Base-by-base conservation (phyloP, 2,797 vertebrate species). In the Capromys pilorides region DNA sequence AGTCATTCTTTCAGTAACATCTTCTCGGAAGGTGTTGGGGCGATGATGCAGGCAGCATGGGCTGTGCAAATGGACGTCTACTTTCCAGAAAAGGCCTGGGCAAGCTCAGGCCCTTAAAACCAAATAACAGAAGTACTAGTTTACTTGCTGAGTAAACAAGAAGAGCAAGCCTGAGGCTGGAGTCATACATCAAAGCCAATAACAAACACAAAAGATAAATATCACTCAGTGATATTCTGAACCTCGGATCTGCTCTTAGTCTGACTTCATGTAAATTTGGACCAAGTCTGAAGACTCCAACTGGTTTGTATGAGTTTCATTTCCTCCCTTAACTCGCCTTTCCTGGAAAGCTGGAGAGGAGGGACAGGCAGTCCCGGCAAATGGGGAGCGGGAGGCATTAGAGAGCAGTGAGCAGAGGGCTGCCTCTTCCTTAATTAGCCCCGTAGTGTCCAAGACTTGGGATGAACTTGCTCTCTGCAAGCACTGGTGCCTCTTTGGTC, bases 21-120 rank as follows among this genome's bases (percentile, higher is more conserved):
- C 49, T 80, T 93, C 36, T 81, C 71, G 10, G 2, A 12, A 6
- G 33, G 3, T 11, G 26, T 10, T 39, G 61, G 19, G 69, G n/a
- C 22, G 28, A 1, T 19, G 36, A 59, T 0, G 0, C 41, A 5
- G 62, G 13, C 24, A 6, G 5, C 0, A 1, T 36, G 77, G 19
- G 41, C 41, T 51, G 16, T 5, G 0, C 21, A 66, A 14, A n/a
- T 4, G 69, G n/a, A 31, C 12, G 5, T 33, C 33, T 54, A 0
- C 49, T 73, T 71, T 83, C 86, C 69, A 89, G 49, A 39, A 90
- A n/a, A 45, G 39, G 36, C 31, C 13, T 2, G 36, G 78, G 31
- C 12, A 57, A 80, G 8, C 77, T 51, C 71, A 31, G 19, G 16
- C 18, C 16, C n/a, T 51, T 5, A 45, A 33, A 79, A 77, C 24